A percentile compares a stretch with the other conserved stretches of the same genome.
phyloP scores from a whole-genome alignment of 2,797 vertebrate genomes.

The Anguilla marmorata region DNA sequence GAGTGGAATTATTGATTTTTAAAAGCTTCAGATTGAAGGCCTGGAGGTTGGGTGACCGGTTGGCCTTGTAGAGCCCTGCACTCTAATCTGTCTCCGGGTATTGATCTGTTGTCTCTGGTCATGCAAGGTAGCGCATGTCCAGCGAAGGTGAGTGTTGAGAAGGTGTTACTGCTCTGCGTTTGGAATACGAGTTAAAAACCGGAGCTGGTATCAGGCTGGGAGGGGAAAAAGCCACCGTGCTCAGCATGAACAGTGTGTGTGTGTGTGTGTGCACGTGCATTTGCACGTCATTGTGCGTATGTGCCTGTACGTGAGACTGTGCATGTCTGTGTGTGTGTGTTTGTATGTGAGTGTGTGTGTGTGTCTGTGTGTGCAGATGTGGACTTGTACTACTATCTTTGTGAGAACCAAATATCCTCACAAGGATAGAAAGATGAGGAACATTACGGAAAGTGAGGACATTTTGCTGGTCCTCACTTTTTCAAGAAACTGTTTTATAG shows the following conservation, averaged over 20 bases:
- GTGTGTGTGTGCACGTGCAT: neutral
- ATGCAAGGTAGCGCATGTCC: slow-evolving; percentile 24
- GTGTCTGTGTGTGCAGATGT: too few relatives aligned
- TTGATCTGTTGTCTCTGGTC: slow-evolving; percentile 36
- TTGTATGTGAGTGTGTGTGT: too few relatives aligned
- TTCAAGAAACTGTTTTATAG: too few relatives aligned
- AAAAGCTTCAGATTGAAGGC: neutral
- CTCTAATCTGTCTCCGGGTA: slow-evolving; percentile 7
- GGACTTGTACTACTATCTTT: too few relatives aligned
- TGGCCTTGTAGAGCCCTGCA: neutral
- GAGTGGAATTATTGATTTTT: neutral
- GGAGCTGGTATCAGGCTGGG: slow-evolving; percentile 40
- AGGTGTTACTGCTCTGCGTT: slow-evolving; percentile 43
- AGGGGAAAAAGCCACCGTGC: slow-evolving; percentile 45
- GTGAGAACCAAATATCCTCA: too few relatives aligned
- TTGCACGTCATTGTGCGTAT: neutral
- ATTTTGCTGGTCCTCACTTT: too few relatives aligned
- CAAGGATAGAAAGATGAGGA: too few relatives aligned
- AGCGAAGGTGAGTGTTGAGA: slow-evolving; percentile 33
- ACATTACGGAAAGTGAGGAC: too few relatives aligned
- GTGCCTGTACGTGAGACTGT: neutral
- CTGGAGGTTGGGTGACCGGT: neutral
- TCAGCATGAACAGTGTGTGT: neutral
- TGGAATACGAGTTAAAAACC: neutral
- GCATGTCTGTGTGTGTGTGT: too few relatives aligned